Conservation (phyloP, 2,888 invertebrate genomes). For the Drosophila differens region DNA sequence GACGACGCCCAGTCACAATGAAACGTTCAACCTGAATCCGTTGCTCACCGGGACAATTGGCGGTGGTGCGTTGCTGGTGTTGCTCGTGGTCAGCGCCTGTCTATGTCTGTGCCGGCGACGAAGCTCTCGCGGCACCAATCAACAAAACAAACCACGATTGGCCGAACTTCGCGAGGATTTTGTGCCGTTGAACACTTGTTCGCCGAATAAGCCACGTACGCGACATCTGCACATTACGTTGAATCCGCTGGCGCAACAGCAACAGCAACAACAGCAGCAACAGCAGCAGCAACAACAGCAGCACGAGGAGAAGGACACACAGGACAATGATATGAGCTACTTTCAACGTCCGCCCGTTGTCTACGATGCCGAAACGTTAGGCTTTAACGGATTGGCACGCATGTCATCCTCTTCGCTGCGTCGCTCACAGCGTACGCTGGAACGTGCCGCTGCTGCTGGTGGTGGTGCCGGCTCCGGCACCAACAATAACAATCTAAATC, state of each 20-base stretch:
- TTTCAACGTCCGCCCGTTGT: slow-evolving; percentile 61
- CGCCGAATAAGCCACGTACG: slow-evolving; percentile 68
- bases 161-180: slow-evolving; percentile 83
- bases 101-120: slow-evolving; percentile 83
- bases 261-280: slow-evolving; percentile 55
- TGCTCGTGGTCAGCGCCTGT: slow-evolving; percentile 80
- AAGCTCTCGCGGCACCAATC: slow-evolving; percentile 55
- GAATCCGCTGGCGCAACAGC: slow-evolving; percentile 84
- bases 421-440: slow-evolving; percentile 73
- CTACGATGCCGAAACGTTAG: slow-evolving; percentile 60
- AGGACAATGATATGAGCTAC: slow-evolving; percentile 64
- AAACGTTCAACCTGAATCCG: slow-evolving; percentile 81
- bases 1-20: slow-evolving; percentile 79
- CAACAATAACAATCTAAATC: slow-evolving; percentile 73
- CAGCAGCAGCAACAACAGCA: slow-evolving; percentile 44
- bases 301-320: slow-evolving; percentile 77
- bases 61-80: slow-evolving; percentile 80
- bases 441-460: slow-evolving; percentile 53
- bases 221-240: slow-evolving; percentile 85
- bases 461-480: slow-evolving; percentile 51
- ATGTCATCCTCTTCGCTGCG: slow-evolving; percentile 73
- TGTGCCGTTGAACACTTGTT: slow-evolving; percentile 65
- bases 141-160: slow-evolving; percentile 79
- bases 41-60: slow-evolving; percentile 84
- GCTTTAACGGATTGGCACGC: slow-evolving; percentile 57